Conservation (phyloP, 2,797 vertebrate species). For the Rachycentron canadum region DNA sequence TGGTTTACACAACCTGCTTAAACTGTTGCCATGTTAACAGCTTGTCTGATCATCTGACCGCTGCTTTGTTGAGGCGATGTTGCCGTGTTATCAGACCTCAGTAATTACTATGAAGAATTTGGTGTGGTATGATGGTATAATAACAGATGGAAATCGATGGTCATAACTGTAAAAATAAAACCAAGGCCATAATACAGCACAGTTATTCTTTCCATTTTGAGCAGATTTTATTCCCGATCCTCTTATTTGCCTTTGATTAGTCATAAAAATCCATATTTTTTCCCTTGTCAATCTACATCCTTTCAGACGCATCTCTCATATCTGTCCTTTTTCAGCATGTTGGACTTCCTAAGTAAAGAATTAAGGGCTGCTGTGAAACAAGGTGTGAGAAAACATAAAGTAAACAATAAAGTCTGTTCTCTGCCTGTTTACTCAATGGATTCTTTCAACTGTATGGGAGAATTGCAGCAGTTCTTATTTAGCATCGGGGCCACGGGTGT, state of each 20-base stretch:
- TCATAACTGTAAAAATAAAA: constrained; percentile 5
- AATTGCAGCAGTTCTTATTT: constrained; percentile 92
- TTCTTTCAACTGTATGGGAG: constrained; percentile 90
- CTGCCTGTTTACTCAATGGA: constrained; percentile 86
- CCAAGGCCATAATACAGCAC: background rate
- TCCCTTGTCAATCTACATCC: constrained; percentile 88
- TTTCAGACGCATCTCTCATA: constrained; percentile 80
- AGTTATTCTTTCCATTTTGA: background rate
- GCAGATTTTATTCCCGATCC: background rate
- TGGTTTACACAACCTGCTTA: background rate
- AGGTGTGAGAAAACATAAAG: constrained; percentile 77
- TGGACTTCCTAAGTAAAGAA: background rate
- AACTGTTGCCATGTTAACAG: background rate
- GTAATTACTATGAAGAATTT: background rate
- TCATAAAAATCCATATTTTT: constrained; percentile 73
- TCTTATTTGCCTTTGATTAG: constrained; percentile 20
- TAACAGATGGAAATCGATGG: background rate
- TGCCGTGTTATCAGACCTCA: background rate
- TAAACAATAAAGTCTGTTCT: constrained; percentile 84
- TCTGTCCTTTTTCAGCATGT: constrained; percentile 1
- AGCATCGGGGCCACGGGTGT: constrained; percentile 86
- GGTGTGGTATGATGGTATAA: background rate
- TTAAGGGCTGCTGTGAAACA: constrained; percentile 7
- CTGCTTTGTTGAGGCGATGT: background rate
- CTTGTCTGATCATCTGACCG: background rate